Evolutionary conservation across 2,888 invertebrate species (phyloP).

Genomic region (Netelia virgata): DNA sequence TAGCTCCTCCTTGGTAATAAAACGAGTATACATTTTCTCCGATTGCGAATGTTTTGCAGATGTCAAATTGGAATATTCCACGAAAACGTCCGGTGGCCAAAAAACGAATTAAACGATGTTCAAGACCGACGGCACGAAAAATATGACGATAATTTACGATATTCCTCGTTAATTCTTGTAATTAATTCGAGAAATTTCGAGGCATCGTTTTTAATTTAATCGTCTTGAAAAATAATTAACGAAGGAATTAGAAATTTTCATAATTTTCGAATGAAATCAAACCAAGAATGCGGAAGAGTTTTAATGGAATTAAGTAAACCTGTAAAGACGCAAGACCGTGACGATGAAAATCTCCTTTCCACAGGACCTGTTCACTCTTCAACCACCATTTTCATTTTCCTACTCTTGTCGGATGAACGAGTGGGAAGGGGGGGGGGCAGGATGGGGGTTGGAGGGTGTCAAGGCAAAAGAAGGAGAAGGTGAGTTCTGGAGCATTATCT

Average conservation of each 20-base stretch:
- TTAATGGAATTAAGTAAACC: neutral
- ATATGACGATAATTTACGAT: too few relatives aligned
- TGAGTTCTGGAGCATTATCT: conserved; percentile 60
- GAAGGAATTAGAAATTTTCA: too few relatives aligned
- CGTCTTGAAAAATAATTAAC: too few relatives aligned
- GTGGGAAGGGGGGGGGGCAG: neutral
- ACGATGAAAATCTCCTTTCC: neutral
- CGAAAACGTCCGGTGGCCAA: neutral
- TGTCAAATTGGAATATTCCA: too few relatives aligned
- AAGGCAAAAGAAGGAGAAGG: conserved; percentile 28
- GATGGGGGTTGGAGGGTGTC: neutral
- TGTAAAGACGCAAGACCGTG: neutral
- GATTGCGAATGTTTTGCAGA: too few relatives aligned
- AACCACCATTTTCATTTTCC: neutral
- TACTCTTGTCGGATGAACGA: neutral
- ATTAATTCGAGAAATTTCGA: too few relatives aligned
- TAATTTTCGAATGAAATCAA: too few relatives aligned
- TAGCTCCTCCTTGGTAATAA: neutral
- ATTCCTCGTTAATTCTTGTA: too few relatives aligned
- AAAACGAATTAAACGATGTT: too few relatives aligned
- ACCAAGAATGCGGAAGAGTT: neutral
- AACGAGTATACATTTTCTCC: too few relatives aligned
- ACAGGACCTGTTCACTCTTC: neutral
- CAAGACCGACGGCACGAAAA: too few relatives aligned
- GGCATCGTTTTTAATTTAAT: too few relatives aligned